Base-by-base conservation (phyloP, 2,113 vertebrate species). In the Kryptolebias marmoratus region DNA sequence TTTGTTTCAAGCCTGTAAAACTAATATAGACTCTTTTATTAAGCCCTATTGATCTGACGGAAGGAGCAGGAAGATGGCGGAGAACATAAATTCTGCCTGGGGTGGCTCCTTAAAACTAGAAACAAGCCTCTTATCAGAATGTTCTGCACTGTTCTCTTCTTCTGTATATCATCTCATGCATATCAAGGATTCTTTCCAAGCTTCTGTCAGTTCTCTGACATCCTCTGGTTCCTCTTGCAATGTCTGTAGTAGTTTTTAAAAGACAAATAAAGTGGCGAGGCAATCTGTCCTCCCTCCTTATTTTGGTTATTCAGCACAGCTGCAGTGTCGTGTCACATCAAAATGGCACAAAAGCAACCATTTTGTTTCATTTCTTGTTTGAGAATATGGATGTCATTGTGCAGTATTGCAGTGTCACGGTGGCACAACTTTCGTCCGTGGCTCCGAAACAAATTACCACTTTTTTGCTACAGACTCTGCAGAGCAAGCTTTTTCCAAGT, bases 81-180 rank as follows among this genome's bases (percentile, higher is more conserved):
- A 82, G 81, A 89, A 90, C 87, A 88, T 81, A 89, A 89, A 89
- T 77, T 84, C 83, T 80, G 89, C 87, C 90, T 76, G 82, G 45
- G 88, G 90, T 88, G 80, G 72, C 87, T 89, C 73, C 83, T 88
- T 85, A 91, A 89, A 90, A 88, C 85, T 80, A 75, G 85, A 90
- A 81, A 91, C 82, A 82, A 85, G 80, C 68, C 80, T 90, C 88
- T 89, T 90, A 85, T 90, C 82, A 59, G 64, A 64, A 66, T 85
- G 86, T 87, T 69, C 55, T 45, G 64, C 39, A 31, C 53, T 18
- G 22, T 31, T 87, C 81, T 85, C 79, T 77, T 87, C 78, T 73
- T 84, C 82, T 84, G 83, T 87, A 91, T 90, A 88, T 91, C 90
- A 90, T 84, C 84, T 91, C 80, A 85, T 88, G 86, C 90, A 89